Percentiles rank a stretch among this genome's conserved stretches.
Conservation (phyloP, 2,888 invertebrate species). For the Cheilosia grossa region DNA sequence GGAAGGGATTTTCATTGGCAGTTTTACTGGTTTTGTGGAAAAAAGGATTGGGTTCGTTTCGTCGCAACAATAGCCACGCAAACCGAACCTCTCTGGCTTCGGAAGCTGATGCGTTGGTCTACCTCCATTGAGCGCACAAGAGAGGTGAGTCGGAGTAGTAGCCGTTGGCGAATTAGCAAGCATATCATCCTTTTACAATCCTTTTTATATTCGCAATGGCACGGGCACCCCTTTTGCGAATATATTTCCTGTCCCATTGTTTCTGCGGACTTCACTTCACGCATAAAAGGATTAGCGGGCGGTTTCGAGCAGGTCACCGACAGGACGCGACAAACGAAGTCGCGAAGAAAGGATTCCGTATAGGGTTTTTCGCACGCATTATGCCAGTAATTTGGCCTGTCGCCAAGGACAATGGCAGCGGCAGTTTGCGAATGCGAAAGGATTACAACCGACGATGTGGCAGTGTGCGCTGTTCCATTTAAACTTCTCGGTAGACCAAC, state of each 20-base stretch:
- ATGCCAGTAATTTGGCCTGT: conserved; percentile 11
- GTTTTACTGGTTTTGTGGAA: conserved; percentile 71
- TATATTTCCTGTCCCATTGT: conserved; percentile 14
- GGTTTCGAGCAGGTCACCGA: conserved; percentile 46
- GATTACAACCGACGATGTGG: conserved; percentile 27
- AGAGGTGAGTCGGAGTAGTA: conserved; percentile 42
- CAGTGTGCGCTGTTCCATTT: conserved; percentile 35
- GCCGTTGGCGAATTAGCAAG: conserved; percentile 69
- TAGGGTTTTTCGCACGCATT: conserved; percentile 33
- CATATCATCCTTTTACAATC: conserved; percentile 74
- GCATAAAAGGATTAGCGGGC: conserved; percentile 71
- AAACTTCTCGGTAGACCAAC: conserved; percentile 26
- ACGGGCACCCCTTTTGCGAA: conserved; percentile 58
- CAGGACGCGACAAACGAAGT: neutral
- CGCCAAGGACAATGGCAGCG: conserved; percentile 44
- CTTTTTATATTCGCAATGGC: conserved; percentile 53
- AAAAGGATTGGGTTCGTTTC: conserved; percentile 54
- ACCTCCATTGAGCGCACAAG: conserved; percentile 65
- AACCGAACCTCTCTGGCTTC: conserved; percentile 61
- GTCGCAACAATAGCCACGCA: conserved; percentile 42
- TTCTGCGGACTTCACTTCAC: conserved; percentile 51
- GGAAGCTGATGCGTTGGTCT: conserved; percentile 73
- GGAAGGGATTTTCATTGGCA: conserved; percentile 57
- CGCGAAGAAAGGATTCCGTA: conserved; percentile 26
- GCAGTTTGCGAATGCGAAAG: conserved; percentile 48